Evolutionary conservation across 2,888 invertebrate genomes (phyloP), one percentile per base, ranked within the genome.

Genomic region (Cephus pulcher): DNA sequence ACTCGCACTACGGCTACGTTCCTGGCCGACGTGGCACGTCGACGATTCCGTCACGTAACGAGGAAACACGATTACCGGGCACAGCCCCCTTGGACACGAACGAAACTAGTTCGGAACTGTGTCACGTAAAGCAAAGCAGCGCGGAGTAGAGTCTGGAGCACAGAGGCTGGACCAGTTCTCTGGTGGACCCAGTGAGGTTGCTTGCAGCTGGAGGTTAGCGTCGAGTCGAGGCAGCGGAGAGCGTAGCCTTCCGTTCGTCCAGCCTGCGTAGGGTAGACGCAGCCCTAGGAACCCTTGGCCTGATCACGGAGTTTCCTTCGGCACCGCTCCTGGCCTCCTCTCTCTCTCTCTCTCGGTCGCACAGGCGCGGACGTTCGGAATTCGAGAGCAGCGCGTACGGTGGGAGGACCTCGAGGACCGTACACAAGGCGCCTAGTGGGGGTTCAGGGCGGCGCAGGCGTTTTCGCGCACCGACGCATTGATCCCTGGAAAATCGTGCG

Each of bases 401-500:
- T 32, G 71, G 75, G 75, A 71, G 34, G 77, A 78, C 70, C 56
- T 56, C 23, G 56, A 69, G 80, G 70, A 78, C 35, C 78, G 76
- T 80, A 74, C 35, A 77, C 74, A 37, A 74, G 77, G n/a, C 73
- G 76, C 79, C 56, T 74, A 76, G 83, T 81, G 78, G 84, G 79
- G 85, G 88, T 89, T 83, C 87, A 88, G 81, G 92, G 91, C 89
- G 92, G 93, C 84, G 93, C 93, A 82, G 93, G 93, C 89, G 93
- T 93, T 89, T 93, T 93, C 81, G 93, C 92, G 90, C 93, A 93
- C 86, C 91, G 87, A 88, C 91, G 90, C 91, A 91, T 91, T 90
- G 91, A 91, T 91, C 91, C 90, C 90, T 89, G 90, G 71, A 90
- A 90, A 91, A 90, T 90, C 90, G 84, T 84, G 82, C 85, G 84